Base-by-base conservation (phyloP, 2,797 vertebrate species). In the Tauraco hartlaubi region DNA sequence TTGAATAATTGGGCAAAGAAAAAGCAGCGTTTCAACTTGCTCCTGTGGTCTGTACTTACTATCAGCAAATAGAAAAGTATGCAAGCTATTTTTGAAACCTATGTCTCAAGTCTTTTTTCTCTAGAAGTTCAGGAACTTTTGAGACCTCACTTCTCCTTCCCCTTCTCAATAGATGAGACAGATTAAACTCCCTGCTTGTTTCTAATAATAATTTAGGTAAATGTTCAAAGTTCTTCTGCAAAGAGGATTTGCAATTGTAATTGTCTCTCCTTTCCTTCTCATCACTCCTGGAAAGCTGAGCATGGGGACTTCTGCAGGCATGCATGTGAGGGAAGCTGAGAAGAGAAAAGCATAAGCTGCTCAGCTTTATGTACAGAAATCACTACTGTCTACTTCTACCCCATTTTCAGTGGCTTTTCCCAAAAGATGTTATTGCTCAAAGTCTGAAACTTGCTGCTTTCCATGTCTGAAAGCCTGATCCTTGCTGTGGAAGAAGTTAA, bases 1-100 rank as follows among this genome's bases (percentile, higher is more conserved):
- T 91, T 86, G 43, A 44, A 54, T 88, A 78, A 85, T 0, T 31
- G 39, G 43, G 17, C 56, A 33, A 76, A 69, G 90, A 15, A 86
- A 88, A 90, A 78, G 21, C 66, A 61, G 9, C 3, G 73, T 81
- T 94, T 95, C 43, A 78, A 35, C 91, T 92, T 93, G 85, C 46
- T 95, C 8, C 49, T 79, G 69, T 87, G 85, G 69, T 63, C 49
- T 79, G 39, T 59, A 6, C 73, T 94, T 66, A 13, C 39, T 52
- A 1, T 4, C 66, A 59, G 64, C 55, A 91, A 85, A 78, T 5
- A 78, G 43, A 58, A 48, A 95, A 89, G n/a, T 56, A 79, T n/a
- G 51, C 7, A n/a, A 92, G 33, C 28, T 85, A 31, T 66, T 81
- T 61, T 33, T 88, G 73, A 91, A 73, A 68, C 25, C 10, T 15